Evolutionary conservation across 1,140 invertebrate genomes (phyloP), one percentile per base, ranked within the genome.

Genomic region (Manduca sexta): DNA sequence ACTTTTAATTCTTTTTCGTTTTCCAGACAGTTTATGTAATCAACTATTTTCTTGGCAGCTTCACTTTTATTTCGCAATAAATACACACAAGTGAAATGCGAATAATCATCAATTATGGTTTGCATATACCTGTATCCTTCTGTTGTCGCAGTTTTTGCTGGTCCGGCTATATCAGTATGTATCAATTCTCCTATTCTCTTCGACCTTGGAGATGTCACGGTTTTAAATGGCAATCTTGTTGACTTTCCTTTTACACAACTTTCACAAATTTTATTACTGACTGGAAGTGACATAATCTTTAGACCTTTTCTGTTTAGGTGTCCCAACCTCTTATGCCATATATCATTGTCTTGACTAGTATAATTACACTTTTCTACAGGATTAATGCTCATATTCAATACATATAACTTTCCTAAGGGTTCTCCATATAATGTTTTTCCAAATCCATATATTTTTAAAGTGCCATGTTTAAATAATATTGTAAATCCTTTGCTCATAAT

Each of bases 81-180:
- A 12, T 39, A 39, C n/a, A 21, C 21, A 4, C 30, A 12, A 30
- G 18, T 29, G 11, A 43, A 43, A 43, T 43, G 52, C 26, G 49
- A 49, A 49, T 45, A 63, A 47, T 59, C 56, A 55, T 63, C 60
- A 31, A 59, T 44, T 15, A 63, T 48, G 1, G 46, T 50, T 17
- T 51, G 46, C 48, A 26, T 56, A 35, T 53, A 63, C 21, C 39
- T 47, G 7, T 56, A 2, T 17, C 45, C 53, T 29, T 52, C 30
- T 35, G 35, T 44, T 13, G 38, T 51, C 3, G 39, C 16, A 15
- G 40, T 46, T 14, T 18, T 50, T 6, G 21, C 12, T 43, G 56
- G 60, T 12, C 56, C 60, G 3, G 52, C 44, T 13, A 58, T 40
- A 43, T 63, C 60, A 40, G 45, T 46, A 37, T 56, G 48, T 26